Base-by-base conservation (phyloP, 1,140 invertebrate genomes). In the Drosophila mauritiana region DNA sequence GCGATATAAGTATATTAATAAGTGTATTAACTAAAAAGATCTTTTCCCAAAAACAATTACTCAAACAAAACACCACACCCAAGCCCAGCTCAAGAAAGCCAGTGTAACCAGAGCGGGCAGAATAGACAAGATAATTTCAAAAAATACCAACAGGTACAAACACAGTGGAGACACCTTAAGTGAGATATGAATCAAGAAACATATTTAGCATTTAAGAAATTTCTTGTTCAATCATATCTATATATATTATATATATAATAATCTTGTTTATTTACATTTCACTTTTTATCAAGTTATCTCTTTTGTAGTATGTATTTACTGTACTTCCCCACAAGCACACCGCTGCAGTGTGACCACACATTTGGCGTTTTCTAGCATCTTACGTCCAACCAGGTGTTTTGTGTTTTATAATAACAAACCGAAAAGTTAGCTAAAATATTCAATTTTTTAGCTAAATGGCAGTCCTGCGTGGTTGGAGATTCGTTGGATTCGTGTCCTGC, bases 401-500 rank as follows among this genome's bases (percentile, higher is more conserved):
- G 64, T 80, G 64, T 80, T 84, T 84, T 83, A 48, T 75, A 83
- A 65, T 72, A 64, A 54, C 43, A 51, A 67, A 46, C 45, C 25
- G 25, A 10, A n/a, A 36, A 48, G 48, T 36, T 11, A 31, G 27
- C 13, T 31, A 49, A 20, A 72, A 27, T 11, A 27, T n/a, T 37
- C 3, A 36, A 48, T 31, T 76, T 1, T 55, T 4, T 13, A 88
- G 83, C 40, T 34, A 63, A 64, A 93, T 93, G 92, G 80, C 82
- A 46, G 69, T 76, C 22, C 81, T 94, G 42, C 93, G 74, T 67
- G 95, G 95, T 13, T 95, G 95, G 94, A 93, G 93, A 78, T 96
- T 94, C 79, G 92, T 73, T 22, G 91, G 91, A 12, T 94, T 96
- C 58, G 83, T 96, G 37, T 94, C 94, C 45, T 92, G 93, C 58